Evolutionary conservation across 2,113 vertebrate genomes (phyloP).

Genomic region (Phocoena phocoena): DNA sequence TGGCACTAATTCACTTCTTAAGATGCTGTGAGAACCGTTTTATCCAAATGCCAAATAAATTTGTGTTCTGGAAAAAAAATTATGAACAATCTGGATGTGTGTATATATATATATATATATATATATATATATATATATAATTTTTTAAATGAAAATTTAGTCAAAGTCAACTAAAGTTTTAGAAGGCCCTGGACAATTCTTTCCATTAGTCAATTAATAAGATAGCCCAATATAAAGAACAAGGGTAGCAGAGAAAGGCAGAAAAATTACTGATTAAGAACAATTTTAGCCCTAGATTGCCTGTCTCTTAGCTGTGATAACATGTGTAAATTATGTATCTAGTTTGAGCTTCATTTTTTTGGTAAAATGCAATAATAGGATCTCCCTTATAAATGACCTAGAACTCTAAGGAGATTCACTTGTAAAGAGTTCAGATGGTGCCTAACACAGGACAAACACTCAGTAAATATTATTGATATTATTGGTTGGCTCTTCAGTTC

Average conservation of each 20-base stretch:
- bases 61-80: conserved; percentile 85
- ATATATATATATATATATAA: background rate
- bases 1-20: conserved; percentile 85
- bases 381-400: background rate
- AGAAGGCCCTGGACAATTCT: background rate
- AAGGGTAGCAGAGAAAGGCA: background rate
- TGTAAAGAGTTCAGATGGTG: background rate
- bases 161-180: background rate
- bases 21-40: conserved; percentile 93
- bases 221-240: background rate
- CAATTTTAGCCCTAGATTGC: background rate
- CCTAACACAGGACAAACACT: background rate
- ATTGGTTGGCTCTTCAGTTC: background rate
- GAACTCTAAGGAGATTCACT: background rate
- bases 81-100: background rate
- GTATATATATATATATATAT: too few species aligned
- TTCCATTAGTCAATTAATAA: background rate
- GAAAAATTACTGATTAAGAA: background rate
- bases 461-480: background rate
- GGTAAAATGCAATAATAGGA: background rate
- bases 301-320: background rate
- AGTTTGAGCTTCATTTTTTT: background rate
- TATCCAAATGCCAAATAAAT: conserved; percentile 98
- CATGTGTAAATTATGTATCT: background rate
- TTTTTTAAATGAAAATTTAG: background rate